Conservation (phyloP, 1,140 invertebrate genomes). For the Ephestia elutella region DNA sequence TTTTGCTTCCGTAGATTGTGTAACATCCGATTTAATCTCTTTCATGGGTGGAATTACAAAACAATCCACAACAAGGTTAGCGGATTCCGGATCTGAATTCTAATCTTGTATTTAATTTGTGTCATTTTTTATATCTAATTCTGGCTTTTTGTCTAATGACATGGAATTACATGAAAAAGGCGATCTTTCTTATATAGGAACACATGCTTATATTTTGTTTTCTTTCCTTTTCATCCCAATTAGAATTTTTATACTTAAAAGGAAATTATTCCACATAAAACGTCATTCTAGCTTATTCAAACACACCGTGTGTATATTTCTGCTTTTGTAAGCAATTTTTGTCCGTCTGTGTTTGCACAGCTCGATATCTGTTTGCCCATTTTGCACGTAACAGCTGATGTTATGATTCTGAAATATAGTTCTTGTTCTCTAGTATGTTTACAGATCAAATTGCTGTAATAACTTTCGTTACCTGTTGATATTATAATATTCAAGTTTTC, state of each 20-base stretch:
- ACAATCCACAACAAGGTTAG: no score
- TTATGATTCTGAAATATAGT: conserved; percentile 3
- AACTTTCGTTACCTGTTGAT: not conserved
- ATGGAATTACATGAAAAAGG: no score
- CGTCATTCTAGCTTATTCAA: not conserved
- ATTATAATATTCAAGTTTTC: not conserved
- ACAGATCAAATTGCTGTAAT: not conserved
- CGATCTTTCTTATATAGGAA: no score
- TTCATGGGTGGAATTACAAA: no score
- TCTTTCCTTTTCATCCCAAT: no score
- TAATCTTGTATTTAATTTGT: no score
- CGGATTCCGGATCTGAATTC: no score
- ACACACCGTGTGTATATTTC: not conserved
- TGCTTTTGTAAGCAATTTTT: conserved; percentile 17
- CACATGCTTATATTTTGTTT: no score
- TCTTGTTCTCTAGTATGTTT: not conserved
- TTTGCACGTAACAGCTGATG: conserved; percentile 11
- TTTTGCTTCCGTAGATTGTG: no score
- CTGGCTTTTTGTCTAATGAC: no score
- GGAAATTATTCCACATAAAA: not conserved
- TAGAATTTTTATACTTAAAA: not conserved
- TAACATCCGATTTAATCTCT: no score
- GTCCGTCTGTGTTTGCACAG: conserved; percentile 27
- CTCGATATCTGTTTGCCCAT: conserved; percentile 23
- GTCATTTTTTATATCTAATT: no score